These are phyloP conservation scores for Cydia strobilella DNA, from an alignment of 1,140 invertebrate species.

Conservation along the genomic window DNA sequence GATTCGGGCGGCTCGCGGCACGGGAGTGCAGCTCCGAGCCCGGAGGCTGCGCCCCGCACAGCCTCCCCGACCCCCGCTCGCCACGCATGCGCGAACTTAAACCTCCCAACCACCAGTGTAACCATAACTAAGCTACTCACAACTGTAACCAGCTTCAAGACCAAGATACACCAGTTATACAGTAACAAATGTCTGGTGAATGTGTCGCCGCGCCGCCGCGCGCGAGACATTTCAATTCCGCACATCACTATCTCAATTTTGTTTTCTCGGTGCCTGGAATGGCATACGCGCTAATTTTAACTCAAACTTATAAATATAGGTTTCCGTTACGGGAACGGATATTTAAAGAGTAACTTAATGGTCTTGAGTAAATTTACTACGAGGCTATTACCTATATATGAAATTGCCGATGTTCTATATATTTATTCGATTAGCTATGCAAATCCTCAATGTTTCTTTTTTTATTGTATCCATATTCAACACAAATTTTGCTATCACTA, in stretches of 20 bases:
- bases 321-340: not conserved
- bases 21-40: constrained; percentile 66
- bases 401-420: not conserved
- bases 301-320: not conserved
- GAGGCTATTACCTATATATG: not conserved
- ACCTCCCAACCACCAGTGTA: constrained; percentile 48
- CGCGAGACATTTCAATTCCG: not conserved
- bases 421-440: not conserved
- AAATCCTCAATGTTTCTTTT: no score
- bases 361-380: no score
- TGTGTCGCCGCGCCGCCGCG: constrained; percentile 2
- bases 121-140: not conserved
- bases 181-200: not conserved
- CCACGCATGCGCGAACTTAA: constrained; percentile 42
- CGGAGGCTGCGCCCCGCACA: constrained; percentile 60
- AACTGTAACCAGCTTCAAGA: not conserved
- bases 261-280: not conserved
- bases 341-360: no score
- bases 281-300: constrained; percentile 5
- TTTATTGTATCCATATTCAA: no score
- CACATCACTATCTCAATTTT: constrained; percentile 3
- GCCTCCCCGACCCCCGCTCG: constrained; percentile 34
- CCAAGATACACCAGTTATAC: not conserved
- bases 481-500: no score
- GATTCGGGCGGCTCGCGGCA: constrained; percentile 75